Base-by-base conservation (phyloP, 1,140 invertebrate species). In the Ectropis grisescens region DNA sequence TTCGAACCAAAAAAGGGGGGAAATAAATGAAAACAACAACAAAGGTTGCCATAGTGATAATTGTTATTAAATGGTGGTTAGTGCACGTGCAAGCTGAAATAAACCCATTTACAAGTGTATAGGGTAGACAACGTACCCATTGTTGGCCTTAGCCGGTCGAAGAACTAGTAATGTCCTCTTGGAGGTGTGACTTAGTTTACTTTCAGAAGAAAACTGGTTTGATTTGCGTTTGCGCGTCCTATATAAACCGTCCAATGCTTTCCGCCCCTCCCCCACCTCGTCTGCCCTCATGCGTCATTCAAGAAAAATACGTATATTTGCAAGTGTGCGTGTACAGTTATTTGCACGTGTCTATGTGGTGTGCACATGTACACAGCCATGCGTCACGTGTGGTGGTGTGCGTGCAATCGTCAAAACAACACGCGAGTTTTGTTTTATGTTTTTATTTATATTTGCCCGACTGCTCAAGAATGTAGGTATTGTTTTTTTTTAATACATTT, bases 61-160 rank as follows among this genome's bases (percentile, higher is more conserved):
- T n/a, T n/a, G n/a, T n/a, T n/a, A n/a, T n/a, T n/a, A n/a, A n/a
- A n/a, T n/a, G n/a, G n/a, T n/a, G n/a, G n/a, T n/a, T n/a, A n/a
- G n/a, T n/a, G n/a, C n/a, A n/a, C n/a, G n/a, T n/a, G n/a, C n/a
- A n/a, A n/a, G n/a, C n/a, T n/a, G n/a, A n/a, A n/a, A n/a, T n/a
- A n/a, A n/a, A n/a, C n/a, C n/a, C n/a, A n/a, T n/a, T n/a, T n/a
- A n/a, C n/a, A n/a, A n/a, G n/a, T n/a, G n/a, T n/a, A n/a, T n/a
- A n/a, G n/a, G n/a, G n/a, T n/a, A n/a, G n/a, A n/a, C n/a, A 43
- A 76, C 75, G 35, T 70, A 80, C 75, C 75, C 75, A 80, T 80
- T 38, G 10, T 34, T 47, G 55, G 52, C 60, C 51, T 41, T 32
- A 50, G 61, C 56, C 61, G 56, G 39, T 15, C 8, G 25, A 15